Evolutionary conservation across 1,140 invertebrate genomes (phyloP), one percentile per base, ranked within the genome.

Genomic region (Trichonephila clavipes): DNA sequence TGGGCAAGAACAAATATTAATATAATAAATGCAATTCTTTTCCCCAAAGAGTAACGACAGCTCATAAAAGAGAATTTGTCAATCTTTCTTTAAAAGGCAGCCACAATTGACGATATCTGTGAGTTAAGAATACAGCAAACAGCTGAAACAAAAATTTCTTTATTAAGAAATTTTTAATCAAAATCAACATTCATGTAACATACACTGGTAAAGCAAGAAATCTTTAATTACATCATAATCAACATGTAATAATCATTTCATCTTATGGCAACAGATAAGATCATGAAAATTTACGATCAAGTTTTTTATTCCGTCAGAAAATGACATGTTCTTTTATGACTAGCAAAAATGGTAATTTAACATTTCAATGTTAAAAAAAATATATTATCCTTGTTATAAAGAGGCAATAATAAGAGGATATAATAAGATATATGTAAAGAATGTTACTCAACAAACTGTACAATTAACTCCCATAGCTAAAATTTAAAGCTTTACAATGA

Each of bases 61-160:
- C 66, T 69, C 24, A 69, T 69, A 69, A 77, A 77, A 92, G 58
- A 81, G 66, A 81, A 34, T 40, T 77, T 40, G 72, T 64, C 51
- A 77, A 40, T 82, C 92, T 88, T 58, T 93, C 92, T 69, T 93
- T 93, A 24, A 88, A 93, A 82, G 92, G 92, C 72, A 93, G n/a
- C 92, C 92, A 93, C 24, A 88, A 93, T 12, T 93, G 85, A 81
- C 92, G 92, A 88, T 93, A 93, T 21, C 58, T 77, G 85, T 93
- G 86, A 64, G 92, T 93, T 51, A 93, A 62, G 34, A 81, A 88
- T 21, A 93, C 92, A 88, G 92, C 85, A 10, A 93, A 62, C 81
- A 93, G 83, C 92, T 93, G n/a, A 59, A 93, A 77, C 44, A 81
- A 21, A 69, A 24, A 4, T 19, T 16, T 64, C 18, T 64, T 64